These are phyloP conservation scores for Adineta ricciae DNA, from an alignment of 2,888 invertebrate genomes.

Conservation along the genomic window DNA sequence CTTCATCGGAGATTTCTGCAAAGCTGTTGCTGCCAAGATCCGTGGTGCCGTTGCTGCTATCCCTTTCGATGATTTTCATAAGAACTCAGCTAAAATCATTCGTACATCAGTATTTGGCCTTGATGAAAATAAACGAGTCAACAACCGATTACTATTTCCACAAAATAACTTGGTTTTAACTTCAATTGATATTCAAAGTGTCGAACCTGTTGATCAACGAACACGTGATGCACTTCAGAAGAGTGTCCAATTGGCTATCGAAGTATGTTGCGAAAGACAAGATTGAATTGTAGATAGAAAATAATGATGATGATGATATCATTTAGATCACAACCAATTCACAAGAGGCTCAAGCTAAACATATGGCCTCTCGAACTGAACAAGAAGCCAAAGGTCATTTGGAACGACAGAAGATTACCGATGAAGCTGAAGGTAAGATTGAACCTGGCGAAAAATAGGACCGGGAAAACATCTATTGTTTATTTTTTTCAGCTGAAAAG, in stretches of 20 bases:
- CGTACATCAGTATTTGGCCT: constrained; percentile 52
- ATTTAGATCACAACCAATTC: constrained; percentile 55
- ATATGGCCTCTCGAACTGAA: constrained; percentile 53
- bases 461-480: neutral
- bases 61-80: constrained; percentile 54
- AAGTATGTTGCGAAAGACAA: constrained; percentile 38
- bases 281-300: neutral
- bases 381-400: constrained; percentile 53
- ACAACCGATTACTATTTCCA: constrained; percentile 49
- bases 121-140: constrained; percentile 50
- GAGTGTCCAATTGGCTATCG: constrained; percentile 52
- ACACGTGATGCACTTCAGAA: constrained; percentile 53
- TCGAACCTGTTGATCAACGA: constrained; percentile 54
- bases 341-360: constrained; percentile 52
- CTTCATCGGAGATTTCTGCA: constrained; percentile 55
- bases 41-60: constrained; percentile 53
- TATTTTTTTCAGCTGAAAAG: constrained; percentile 45
- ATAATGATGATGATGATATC: no score
- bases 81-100: constrained; percentile 52
- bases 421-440: constrained; percentile 48
- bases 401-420: constrained; percentile 52
- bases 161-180: constrained; percentile 53
- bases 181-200: constrained; percentile 53
- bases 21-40: constrained; percentile 53
- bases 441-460: neutral